Percentiles rank a stretch among this genome's conserved stretches.
These are phyloP conservation scores for Turdus rufiventris DNA, from an alignment of 2,113 vertebrate species.

Conservation along the genomic window DNA sequence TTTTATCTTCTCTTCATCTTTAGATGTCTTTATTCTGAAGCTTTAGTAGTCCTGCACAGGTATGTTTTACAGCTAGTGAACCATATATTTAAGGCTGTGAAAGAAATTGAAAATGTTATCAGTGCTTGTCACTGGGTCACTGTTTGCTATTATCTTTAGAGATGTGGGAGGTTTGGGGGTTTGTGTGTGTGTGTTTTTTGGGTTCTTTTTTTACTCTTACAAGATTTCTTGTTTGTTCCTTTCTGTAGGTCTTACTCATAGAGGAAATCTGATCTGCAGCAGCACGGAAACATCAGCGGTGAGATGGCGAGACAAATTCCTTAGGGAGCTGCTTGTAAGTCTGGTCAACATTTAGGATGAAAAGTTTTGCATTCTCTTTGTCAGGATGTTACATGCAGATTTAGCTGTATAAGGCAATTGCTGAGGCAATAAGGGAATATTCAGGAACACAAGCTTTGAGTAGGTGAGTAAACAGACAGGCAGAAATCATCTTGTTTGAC, in stretches of 20 bases:
- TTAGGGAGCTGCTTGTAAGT: slow-evolving; percentile 52
- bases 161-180: no score
- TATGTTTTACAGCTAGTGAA: not conserved
- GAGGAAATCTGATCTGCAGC: slow-evolving; percentile 34
- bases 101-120: not conserved
- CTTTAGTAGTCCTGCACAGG: not conserved
- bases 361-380: slow-evolving; percentile 30
- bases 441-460: not conserved
- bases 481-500: not conserved
- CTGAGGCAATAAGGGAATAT: slow-evolving; percentile 15
- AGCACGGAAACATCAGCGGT: not conserved
- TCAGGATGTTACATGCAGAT: slow-evolving; percentile 23
- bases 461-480: not conserved
- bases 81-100: not conserved
- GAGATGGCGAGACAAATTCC: slow-evolving; percentile 22
- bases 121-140: not conserved
- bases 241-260: slow-evolving; percentile 9
- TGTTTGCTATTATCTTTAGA: not conserved
- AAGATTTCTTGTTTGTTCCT: not conserved
- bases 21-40: not conserved
- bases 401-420: not conserved
- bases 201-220: not conserved
- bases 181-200: no score
- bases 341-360: slow-evolving; percentile 33
- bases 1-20: not conserved